Percentiles rank a stretch among this genome's conserved stretches.
Conservation (phyloP, 2,797 vertebrate genomes). For the Eurystomus glaucurus region DNA sequence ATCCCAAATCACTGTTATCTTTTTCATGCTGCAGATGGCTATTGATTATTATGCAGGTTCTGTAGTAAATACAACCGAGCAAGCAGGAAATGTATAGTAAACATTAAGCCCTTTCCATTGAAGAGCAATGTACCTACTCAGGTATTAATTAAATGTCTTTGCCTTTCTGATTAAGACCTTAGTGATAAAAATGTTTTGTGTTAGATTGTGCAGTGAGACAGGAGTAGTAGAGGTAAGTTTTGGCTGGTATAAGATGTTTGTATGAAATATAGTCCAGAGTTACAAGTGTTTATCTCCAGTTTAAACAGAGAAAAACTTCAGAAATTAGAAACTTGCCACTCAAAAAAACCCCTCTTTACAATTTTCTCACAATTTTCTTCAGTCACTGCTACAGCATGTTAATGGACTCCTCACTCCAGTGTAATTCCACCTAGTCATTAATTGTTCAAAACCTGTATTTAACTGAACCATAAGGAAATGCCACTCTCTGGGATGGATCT, state of each 20-base stretch:
- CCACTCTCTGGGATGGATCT: neutral
- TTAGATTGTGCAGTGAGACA: neutral
- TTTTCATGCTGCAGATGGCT: neutral
- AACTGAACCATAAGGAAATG: accelerated
- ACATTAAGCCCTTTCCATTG: neutral
- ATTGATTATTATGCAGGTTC: neutral
- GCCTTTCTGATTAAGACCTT: constrained; percentile 35
- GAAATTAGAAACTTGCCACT: neutral
- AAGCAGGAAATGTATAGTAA: constrained; percentile 10
- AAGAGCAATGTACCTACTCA: neutral
- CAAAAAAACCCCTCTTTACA: neutral
- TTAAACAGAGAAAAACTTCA: neutral
- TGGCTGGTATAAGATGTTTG: neutral
- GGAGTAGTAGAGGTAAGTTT: neutral
- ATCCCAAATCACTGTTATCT: neutral
- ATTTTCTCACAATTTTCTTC: neutral
- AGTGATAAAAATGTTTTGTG: neutral
- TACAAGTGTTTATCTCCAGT: neutral
- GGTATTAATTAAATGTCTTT: constrained; percentile 38
- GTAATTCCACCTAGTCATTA: neutral
- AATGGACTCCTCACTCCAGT: neutral
- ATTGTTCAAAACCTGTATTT: neutral
- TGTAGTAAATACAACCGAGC: constrained; percentile 24
- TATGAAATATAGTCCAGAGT: neutral
- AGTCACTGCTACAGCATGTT: neutral